Conservation (phyloP, 2,113 vertebrate genomes). For the Dasypus novemcinctus region DNA sequence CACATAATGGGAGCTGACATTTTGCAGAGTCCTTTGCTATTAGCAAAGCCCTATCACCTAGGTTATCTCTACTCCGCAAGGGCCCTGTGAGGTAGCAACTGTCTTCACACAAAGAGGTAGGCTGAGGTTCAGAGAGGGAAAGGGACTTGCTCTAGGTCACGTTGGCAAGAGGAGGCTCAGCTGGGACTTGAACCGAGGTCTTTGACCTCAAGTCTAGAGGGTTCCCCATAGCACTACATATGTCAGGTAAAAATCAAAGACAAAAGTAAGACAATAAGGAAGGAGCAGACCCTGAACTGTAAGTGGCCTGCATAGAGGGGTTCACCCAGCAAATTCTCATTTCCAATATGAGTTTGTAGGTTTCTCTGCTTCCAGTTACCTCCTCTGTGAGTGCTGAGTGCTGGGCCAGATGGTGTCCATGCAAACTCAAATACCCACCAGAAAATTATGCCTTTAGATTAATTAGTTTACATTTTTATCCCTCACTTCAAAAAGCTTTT, state of each 20-base stretch:
- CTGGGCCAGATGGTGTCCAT: neutral
- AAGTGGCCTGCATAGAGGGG: neutral
- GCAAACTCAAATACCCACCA: neutral
- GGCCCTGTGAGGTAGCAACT: fast-evolving
- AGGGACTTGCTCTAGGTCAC: neutral
- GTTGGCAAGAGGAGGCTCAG: fast-evolving
- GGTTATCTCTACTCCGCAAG: neutral
- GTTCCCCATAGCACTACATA: fast-evolving
- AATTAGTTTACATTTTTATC: neutral
- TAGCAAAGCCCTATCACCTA: neutral
- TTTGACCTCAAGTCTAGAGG: neutral
- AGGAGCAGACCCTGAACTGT: neutral
- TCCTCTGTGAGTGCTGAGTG: neutral
- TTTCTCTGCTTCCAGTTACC: neutral
- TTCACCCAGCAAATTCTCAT: neutral
- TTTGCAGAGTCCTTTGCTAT: too few relatives aligned
- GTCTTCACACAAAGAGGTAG: neutral
- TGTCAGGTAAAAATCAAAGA: neutral
- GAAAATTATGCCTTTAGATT: neutral
- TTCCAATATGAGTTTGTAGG: neutral
- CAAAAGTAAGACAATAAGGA: neutral
- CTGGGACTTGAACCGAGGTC: neutral
- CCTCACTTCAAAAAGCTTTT: neutral
- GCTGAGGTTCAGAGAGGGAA: neutral
- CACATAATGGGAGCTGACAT: fast-evolving